Base-by-base conservation (phyloP, 2,888 invertebrate genomes). In the Eupelmus urozonus region DNA sequence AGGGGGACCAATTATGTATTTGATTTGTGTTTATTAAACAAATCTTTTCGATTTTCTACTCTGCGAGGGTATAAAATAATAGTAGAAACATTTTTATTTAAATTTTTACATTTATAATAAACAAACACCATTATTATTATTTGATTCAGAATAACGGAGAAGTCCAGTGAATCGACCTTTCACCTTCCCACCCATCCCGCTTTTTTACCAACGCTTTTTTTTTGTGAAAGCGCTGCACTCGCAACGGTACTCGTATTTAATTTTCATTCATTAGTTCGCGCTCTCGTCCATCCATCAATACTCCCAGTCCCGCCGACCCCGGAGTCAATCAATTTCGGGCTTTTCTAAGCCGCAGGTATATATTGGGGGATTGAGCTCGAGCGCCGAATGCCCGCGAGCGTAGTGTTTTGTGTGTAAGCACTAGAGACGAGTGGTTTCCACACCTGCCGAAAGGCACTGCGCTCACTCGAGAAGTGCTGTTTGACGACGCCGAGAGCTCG, bases 381-480 rank as follows among this genome's bases (percentile, higher is more conserved):
- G 42, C 69, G 57, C 9, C 49, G 25, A n/a, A 18, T 45, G 18
- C 18, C 2, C 18, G 49, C 0, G 5, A 53, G n/a, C 9, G 45
- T 16, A 13, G n/a, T 45, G 45, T 45, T 45, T 13, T 53, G 20
- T 53, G 27, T 42, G 51, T 23, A 73, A 51, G 51, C 67, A 59
- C 80, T 70, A 66, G 71, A 70, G 42, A 63, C 51, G 60, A 79
- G 76, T 69, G 79, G 60, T 74, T 71, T 77, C 65, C 51, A 69
- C 74, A 74, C 80, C 69, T 75, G 74, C 65, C 80, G 66, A 80
- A 77, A 74, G 66, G 74, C 29, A 16, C 34, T 9, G 34, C 34
- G 1, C 65, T 55, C 65, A 13, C 67, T 65, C 57, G 45, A 62
- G 76, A 34, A 34, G 34, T 34, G 9, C 34, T 62, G 34, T 72